Conservation (phyloP, 2,888 invertebrate species). For the Pasiphila rectangulata region DNA sequence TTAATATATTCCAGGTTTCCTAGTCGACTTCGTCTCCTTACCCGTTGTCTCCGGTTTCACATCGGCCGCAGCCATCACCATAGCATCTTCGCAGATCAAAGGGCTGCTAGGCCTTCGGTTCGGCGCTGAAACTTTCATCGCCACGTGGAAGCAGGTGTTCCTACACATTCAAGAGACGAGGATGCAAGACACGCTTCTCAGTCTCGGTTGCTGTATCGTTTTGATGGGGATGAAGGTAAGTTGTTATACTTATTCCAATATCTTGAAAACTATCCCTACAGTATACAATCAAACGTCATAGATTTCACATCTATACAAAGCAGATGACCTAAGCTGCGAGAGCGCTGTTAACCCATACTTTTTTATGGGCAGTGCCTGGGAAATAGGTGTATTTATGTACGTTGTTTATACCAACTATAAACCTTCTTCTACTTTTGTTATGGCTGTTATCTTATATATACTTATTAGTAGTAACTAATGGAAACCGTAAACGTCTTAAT, state of each 20-base stretch:
- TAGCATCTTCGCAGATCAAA: slow-evolving; percentile 87
- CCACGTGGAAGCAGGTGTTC: slow-evolving; percentile 81
- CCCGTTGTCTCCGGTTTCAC: slow-evolving; percentile 89
- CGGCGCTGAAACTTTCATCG: slow-evolving; percentile 82
- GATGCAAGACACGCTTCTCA: slow-evolving; percentile 82
- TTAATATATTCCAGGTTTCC: slow-evolving; percentile 80
- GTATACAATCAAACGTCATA: no score
- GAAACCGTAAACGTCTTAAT: no score
- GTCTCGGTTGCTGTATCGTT: slow-evolving; percentile 81
- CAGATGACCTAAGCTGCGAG: no score
- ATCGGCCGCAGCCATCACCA: slow-evolving; percentile 87
- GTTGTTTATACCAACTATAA: no score
- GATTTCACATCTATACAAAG: no score
- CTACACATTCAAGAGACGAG: slow-evolving; percentile 76
- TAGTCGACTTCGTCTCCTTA: slow-evolving; percentile 87
- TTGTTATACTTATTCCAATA: slow-evolving; percentile 9
- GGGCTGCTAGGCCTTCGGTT: slow-evolving; percentile 83
- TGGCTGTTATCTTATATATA: no score
- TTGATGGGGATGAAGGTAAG: slow-evolving; percentile 83
- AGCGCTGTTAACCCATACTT: no score
- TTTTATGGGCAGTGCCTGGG: no score
- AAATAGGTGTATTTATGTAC: no score
- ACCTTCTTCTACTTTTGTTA: no score
- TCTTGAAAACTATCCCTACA: no score
- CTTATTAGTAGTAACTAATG: no score